Conservation (phyloP, 2,113 vertebrate genomes). For the Gyps fulvus region DNA sequence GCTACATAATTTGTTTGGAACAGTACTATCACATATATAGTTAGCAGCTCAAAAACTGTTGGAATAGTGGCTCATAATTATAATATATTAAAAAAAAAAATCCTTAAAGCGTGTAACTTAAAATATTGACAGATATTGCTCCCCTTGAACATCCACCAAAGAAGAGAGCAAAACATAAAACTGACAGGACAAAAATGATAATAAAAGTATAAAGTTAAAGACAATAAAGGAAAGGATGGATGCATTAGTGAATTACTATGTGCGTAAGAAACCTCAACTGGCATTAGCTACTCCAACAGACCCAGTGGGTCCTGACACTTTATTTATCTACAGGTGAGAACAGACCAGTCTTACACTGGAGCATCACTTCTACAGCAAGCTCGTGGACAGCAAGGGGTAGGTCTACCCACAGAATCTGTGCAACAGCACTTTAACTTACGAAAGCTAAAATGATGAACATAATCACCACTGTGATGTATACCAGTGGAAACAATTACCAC, state of each 20-base stretch:
- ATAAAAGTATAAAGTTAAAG: background rate
- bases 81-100: background rate
- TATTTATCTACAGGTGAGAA: background rate
- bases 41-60: background rate
- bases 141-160: background rate
- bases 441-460: background rate
- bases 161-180: background rate
- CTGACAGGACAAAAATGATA: background rate
- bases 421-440: background rate
- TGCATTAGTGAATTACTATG: background rate
- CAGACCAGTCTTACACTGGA: background rate
- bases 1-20: background rate
- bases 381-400: background rate
- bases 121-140: background rate
- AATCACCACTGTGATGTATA: background rate
- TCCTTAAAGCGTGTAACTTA: background rate
- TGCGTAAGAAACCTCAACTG: background rate
- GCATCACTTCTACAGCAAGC: background rate
- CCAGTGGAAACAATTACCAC: background rate
- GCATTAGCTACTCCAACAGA: background rate
- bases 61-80: background rate
- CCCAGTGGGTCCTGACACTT: background rate
- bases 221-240: background rate
- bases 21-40: background rate
- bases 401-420: background rate